phyloP scores from a whole-genome alignment of 1,140 invertebrate genomes.

The honey bee (Apis mellifera) region Amel_HAv3.1 CM009933.2:3212501-3213000 shows the following conservation, averaged over 20 bases:
- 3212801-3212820: slow-evolving; percentile 53
- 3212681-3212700: slow-evolving; percentile 65
- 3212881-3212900: slow-evolving; percentile 79
- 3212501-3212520: neutral
- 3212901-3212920: slow-evolving; percentile 73
- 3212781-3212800: slow-evolving; percentile 72
- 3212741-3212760: slow-evolving; percentile 67
- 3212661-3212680: slow-evolving; percentile 51
- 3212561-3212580: slow-evolving; percentile 67
- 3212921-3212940: slow-evolving; percentile 64
- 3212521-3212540: slow-evolving; percentile 8
- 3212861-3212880: slow-evolving; percentile 57
- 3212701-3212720: slow-evolving; percentile 56
- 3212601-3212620: slow-evolving; percentile 38
- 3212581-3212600: slow-evolving; percentile 39
- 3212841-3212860: neutral
- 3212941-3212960: slow-evolving; percentile 76
- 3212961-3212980: slow-evolving; percentile 66
- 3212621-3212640: slow-evolving; percentile 33
- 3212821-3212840: neutral
- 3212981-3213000: slow-evolving; percentile 55
- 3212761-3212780: slow-evolving; percentile 64
- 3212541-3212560: slow-evolving; percentile 43
- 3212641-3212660: slow-evolving; percentile 34
- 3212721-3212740: slow-evolving; percentile 59